A percentile compares a stretch with the other conserved stretches of the same genome.
phyloP scores from a whole-genome alignment of 2,113 vertebrate species.

The Willisornis vidua region DNA sequence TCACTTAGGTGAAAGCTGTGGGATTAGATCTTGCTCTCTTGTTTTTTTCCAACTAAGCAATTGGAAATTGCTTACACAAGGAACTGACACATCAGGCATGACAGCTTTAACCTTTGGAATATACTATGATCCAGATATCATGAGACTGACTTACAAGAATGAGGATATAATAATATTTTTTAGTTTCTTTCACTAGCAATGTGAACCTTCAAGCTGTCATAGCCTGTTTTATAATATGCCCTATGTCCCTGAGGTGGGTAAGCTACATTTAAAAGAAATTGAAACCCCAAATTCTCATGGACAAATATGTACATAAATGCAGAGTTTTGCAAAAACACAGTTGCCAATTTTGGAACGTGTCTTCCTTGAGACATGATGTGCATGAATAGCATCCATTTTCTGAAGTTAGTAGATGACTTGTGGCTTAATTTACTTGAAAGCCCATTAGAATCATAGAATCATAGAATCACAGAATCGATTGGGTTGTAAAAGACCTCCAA shows the following conservation, averaged over 20 bases:
- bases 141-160: neutral
- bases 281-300: neutral
- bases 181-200: neutral
- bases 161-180: slow-evolving; percentile 13
- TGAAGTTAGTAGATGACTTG: neutral
- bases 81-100: neutral
- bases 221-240: neutral
- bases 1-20: neutral
- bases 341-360: neutral
- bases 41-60: neutral
- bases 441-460: neutral
- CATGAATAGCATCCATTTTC: neutral
- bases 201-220: neutral
- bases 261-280: neutral
- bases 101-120: slow-evolving; percentile 21
- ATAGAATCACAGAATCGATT: too few relatives aligned
- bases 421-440: neutral
- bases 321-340: neutral
- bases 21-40: neutral
- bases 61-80: slow-evolving; percentile 11
- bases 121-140: neutral
- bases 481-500: too few relatives aligned
- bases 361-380: neutral
- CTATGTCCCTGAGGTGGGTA: neutral
- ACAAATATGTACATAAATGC: neutral